Evolutionary conservation across 1,140 invertebrate genomes (phyloP).

Genomic region (Lethrus apterus): DNA sequence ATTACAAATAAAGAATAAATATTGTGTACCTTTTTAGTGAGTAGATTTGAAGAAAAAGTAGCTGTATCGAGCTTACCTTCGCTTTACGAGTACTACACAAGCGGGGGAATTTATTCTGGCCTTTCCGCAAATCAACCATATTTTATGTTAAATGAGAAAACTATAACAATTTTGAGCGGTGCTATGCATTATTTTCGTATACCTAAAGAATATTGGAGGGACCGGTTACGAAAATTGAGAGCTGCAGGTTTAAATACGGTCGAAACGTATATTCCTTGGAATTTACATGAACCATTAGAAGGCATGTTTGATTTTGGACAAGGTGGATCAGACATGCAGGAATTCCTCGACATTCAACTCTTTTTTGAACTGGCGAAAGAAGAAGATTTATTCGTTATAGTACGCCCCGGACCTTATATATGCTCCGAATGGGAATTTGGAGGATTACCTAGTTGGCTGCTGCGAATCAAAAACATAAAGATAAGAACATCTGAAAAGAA

Average conservation of each 20-base stretch:
- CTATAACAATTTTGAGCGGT: conserved; percentile 47
- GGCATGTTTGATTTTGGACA: conserved; percentile 62
- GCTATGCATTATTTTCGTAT: conserved; percentile 90
- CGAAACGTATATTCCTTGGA: conserved; percentile 94
- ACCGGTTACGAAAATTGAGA: conserved; percentile 70
- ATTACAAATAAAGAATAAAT: too few species aligned
- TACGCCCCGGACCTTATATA: conserved; percentile 89
- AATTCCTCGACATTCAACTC: conserved; percentile 45
- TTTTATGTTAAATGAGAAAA: conserved; percentile 33
- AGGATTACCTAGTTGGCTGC: conserved; percentile 44
- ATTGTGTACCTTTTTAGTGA: too few species aligned
- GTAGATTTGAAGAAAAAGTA: too few species aligned
- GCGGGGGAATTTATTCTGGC: conserved; percentile 27
- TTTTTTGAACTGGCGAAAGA: conserved; percentile 78
- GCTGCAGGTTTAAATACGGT: conserved; percentile 84
- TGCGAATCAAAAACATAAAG: conserved; percentile 42
- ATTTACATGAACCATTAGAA: conserved; percentile 74
- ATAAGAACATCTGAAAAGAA: conserved; percentile 44
- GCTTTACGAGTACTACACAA: conserved; percentile 33
- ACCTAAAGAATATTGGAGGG: conserved; percentile 73
- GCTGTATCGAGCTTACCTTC: conserved; percentile 27
- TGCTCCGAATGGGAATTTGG: conserved; percentile 73
- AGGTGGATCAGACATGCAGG: conserved; percentile 67
- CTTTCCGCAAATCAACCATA: conserved; percentile 29
- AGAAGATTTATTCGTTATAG: conserved; percentile 72